phyloP scores from a whole-genome alignment of 92 coral and sea anemone genomes.

The Hydrozoanthus gracilis region DNA sequence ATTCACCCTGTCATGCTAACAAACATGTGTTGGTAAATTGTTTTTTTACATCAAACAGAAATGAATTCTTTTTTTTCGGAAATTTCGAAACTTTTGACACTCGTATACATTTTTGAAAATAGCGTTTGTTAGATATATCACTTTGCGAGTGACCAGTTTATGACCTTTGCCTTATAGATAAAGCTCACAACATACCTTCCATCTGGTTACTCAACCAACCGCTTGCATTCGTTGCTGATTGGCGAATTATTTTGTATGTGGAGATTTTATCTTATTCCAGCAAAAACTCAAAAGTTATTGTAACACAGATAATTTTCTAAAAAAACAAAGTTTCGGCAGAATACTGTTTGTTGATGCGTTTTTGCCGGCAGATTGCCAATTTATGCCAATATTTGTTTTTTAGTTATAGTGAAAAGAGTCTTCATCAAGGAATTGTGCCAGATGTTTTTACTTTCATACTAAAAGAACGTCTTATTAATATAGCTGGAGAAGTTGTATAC shows the following conservation, averaged over 20 bases:
- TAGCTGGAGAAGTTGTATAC: too few species aligned
- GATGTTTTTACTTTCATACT: too few species aligned
- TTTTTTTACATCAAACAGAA: background rate
- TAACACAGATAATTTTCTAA: background rate
- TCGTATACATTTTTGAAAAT: background rate
- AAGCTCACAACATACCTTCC: background rate
- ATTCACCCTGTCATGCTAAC: background rate
- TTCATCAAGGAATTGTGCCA: too few species aligned
- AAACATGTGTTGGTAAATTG: background rate
- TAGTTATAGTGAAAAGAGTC: background rate
- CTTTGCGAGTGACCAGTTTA: background rate
- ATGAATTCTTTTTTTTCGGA: background rate
- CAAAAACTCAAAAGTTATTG: background rate
- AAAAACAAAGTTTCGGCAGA: background rate
- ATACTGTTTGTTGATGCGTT: too few species aligned
- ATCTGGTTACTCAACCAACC: constrained; percentile 25
- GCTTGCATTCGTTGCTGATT: background rate
- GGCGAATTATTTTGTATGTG: background rate
- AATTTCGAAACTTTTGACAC: background rate
- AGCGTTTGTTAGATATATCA: background rate
- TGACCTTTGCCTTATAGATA: background rate
- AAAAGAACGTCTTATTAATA: too few species aligned
- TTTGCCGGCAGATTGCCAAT: background rate
- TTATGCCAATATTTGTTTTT: background rate
- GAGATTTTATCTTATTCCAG: background rate